Evolutionary conservation across 2,113 vertebrate genomes (phyloP), one percentile per base, ranked within the genome.

Genomic region (Boulengerochromis microlepis): DNA sequence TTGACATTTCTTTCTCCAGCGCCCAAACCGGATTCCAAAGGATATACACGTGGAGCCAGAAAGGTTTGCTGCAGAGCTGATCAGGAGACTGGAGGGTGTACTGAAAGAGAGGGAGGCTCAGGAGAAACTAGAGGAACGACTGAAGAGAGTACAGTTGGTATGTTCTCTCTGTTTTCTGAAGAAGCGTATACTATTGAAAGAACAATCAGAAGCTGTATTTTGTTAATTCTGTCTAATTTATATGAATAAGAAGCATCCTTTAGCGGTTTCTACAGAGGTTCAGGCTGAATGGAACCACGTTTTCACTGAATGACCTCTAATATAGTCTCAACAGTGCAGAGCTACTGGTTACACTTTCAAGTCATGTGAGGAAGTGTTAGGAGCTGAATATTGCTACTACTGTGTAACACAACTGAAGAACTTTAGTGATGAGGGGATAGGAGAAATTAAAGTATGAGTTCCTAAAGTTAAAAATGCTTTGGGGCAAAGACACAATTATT

Each of bases 61-160:
- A 87, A 97, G 98, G 93, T 99, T 99, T 87, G 98, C 98, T 9
- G 98, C 98, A 5, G 97, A 99, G 90, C 97, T 99, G 86, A 99
- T 98, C 94, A 96, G 97, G 93, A 97, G 97, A 15, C 93, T 99
- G 96, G 97, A 99, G 93, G 97, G 96, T 3, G 97, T 99, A 1
- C 97, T 97, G 91, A 96, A 97, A 91, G 97, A 98, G 3, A 96
- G 98, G 56, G 98, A 98, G 91, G 98, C 98, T 0, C 97, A 97
- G 66, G 97, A 98, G 92, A 97, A 97, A 61, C 93, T 98, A 4
- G 98, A 98, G 94, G 98, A 99, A 94, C 95, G 97, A 78, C 97
- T 99, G 18, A 97, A 97, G 93, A 97, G 97, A 0, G 98, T 98
- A 13, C 96, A 97, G 90, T 92, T 98, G 96, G 98, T 99, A 92